These are phyloP conservation scores for Acrobasis repandana DNA, from an alignment of 2,888 invertebrate genomes.

Conservation along the genomic window DNA sequence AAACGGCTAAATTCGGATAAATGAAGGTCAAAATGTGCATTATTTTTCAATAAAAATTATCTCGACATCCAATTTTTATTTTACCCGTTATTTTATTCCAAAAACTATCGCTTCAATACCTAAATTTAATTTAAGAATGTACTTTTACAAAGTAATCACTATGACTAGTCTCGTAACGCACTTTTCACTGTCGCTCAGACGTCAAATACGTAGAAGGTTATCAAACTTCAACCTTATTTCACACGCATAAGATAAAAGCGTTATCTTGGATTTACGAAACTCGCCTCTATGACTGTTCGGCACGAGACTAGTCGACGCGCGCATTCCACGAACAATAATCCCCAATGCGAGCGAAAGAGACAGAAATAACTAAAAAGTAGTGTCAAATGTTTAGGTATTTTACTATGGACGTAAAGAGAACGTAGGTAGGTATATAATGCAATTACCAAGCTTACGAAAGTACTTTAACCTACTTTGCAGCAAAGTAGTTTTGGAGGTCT, in stretches of 20 bases:
- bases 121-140: conserved; percentile 74
- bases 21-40: conserved; percentile 25
- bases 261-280: conserved; percentile 39
- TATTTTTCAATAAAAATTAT: background rate
- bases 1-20: conserved; percentile 53
- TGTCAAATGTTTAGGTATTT: conserved; percentile 82
- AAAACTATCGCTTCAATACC: conserved; percentile 38
- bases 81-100: background rate
- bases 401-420: conserved; percentile 73
- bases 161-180: conserved; percentile 70
- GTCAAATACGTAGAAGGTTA: conserved; percentile 26
- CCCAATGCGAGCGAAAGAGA: conserved; percentile 69
- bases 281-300: conserved; percentile 50
- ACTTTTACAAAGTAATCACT: conserved; percentile 77
- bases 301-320: conserved; percentile 80
- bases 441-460: conserved; percentile 76
- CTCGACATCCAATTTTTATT: background rate
- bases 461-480: conserved; percentile 70
- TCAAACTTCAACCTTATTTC: conserved; percentile 52
- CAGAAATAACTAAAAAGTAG: conserved; percentile 72
- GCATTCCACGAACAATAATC: conserved; percentile 79
- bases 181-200: conserved; percentile 41
- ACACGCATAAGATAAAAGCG: conserved; percentile 32
- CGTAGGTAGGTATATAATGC: conserved; percentile 75
- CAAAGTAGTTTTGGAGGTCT: conserved; percentile 41